A percentile compares a stretch with the other conserved stretches of the same genome.
These are phyloP conservation scores for Muscicapa adusta DNA, from an alignment of 2,113 vertebrate genomes.

Conservation along the genomic window DNA sequence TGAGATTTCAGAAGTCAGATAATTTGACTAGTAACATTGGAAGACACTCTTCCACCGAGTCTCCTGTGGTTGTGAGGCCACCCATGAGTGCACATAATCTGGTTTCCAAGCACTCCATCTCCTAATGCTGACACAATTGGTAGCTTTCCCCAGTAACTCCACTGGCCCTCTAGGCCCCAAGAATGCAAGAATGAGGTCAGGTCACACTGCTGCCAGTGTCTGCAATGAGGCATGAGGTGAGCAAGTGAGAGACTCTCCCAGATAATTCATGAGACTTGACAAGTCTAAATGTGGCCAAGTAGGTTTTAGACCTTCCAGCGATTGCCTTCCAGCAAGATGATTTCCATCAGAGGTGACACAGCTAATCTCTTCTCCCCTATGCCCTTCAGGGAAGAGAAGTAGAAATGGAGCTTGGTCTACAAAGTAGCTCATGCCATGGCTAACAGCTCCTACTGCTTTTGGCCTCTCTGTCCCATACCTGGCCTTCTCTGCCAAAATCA, in stretches of 20 bases:
- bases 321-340: not conserved
- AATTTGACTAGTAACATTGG: not conserved
- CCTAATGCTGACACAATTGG: not conserved
- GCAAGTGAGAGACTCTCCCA: not conserved
- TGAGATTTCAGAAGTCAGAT: not conserved
- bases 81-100: rapidly evolving
- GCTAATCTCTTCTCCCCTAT: not conserved
- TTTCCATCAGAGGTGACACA: slow-evolving; percentile 16
- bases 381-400: not conserved
- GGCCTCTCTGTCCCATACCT: not conserved
- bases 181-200: not conserved
- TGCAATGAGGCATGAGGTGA: not conserved
- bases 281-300: slow-evolving; percentile 18
- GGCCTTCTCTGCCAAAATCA: not conserved
- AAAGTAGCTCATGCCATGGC: not conserved
- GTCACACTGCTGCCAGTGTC: not conserved
- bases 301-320: not conserved
- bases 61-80: not conserved
- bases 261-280: not conserved
- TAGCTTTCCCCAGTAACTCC: not conserved
- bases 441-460: not conserved
- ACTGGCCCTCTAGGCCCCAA: not conserved
- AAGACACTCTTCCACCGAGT: not conserved
- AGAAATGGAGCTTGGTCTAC: not conserved
- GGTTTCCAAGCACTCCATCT: not conserved